Evolutionary conservation across 2,113 vertebrate species (phyloP).

Genomic region (Apeltes quadracus): DNA sequence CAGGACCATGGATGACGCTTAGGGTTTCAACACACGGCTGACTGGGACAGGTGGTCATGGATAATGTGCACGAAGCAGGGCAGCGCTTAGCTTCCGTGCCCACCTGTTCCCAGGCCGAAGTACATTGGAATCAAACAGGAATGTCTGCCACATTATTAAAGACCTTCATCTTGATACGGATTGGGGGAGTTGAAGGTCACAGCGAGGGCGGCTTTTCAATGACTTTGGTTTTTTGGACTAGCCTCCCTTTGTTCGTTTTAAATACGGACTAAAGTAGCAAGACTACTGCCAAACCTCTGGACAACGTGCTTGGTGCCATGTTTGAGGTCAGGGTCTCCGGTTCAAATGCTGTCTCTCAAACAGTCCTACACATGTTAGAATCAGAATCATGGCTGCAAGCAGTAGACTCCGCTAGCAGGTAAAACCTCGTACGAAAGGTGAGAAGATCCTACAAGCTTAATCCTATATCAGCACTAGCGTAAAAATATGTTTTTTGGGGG

Average conservation of each 20-base stretch:
- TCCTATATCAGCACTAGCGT: too few species aligned
- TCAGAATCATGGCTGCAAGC: not conserved
- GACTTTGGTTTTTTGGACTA: not conserved
- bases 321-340: not conserved
- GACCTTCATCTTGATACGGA: not conserved
- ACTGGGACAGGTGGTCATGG: constrained; percentile 57
- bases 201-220: not conserved
- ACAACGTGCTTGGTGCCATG: not conserved
- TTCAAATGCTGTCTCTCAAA: not conserved
- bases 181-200: not conserved
- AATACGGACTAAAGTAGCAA: not conserved
- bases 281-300: not conserved
- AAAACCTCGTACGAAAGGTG: too few species aligned
- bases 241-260: not conserved
- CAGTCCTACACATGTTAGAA: not conserved
- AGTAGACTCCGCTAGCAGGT: not conserved
- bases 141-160: not conserved
- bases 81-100: constrained; percentile 10
- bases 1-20: constrained; percentile 48
- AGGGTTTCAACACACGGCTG: constrained; percentile 46
- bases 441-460: too few species aligned
- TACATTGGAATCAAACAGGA: not conserved
- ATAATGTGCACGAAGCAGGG: constrained; percentile 34
- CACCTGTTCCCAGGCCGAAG: not conserved
- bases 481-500: too few species aligned